Base-by-base conservation (phyloP, 2,113 vertebrate species). In the Coryphaenoides rupestris region DNA sequence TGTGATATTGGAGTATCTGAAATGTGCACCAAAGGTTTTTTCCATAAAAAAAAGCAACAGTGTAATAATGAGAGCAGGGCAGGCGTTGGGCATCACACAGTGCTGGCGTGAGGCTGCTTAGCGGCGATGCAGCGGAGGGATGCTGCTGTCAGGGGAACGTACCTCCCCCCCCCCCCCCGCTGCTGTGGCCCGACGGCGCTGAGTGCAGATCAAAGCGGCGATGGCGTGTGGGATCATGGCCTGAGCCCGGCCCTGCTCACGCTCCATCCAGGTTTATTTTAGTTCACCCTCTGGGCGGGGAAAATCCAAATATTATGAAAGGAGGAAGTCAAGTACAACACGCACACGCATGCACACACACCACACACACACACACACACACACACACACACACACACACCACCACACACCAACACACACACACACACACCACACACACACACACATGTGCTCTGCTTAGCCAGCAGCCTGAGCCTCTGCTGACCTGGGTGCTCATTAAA, bases 261-360 rank as follows among this genome's bases (percentile, higher is more conserved):
- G 68, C 76, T 82, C 79, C 55, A 67, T 75, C 65, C 13, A 46
- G 75, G 75, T 87, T 88, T 87, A 78, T 85, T 88, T 88, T 83
- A 77, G 77, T 89, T 86, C 73, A 78, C 78, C 73, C 82, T 84
- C 64, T 83, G 82, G 85, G 73, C 81, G 79, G 82, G 78, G 81
- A 89, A n/a, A 84, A 84, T 89, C 75, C 74, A 88, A 88, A 87
- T 86, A 89, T 89, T 91, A 82, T 88, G 83, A 86, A 86, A 79
- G 74, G 71, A 85, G 78, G 78, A 86, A 87, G 76, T 88, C 81
- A 72, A 85, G 82, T 79, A 81, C 83, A 74, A 55, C 61, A 72
- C 76, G 67, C 79, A 62, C 33, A 1, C 33, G 7, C 33, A n/a
- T n/a, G n/a, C 33, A 5, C 28, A 2, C 33, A 7, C 33, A 7